Evolutionary conservation across 1,140 invertebrate species (phyloP).

Genomic region (Maniola jurtina): DNA sequence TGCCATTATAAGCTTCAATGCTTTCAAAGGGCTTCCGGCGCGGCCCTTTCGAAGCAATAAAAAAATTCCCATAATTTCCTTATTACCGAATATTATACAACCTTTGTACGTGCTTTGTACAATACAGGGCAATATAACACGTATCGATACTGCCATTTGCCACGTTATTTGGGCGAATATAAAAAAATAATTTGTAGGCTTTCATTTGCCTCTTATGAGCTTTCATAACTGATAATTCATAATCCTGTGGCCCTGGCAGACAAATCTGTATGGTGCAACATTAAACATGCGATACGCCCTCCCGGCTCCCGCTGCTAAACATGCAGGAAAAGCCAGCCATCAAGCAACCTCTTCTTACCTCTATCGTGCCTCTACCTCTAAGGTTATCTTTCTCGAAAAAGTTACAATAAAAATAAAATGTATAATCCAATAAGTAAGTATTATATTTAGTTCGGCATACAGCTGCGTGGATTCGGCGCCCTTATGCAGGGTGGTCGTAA

Average conservation of each 20-base stretch:
- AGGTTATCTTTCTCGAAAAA: constrained; percentile 6
- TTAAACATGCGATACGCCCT: no score
- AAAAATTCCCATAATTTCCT: constrained; percentile 22
- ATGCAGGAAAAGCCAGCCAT: no score
- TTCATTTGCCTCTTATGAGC: no score
- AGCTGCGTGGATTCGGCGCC: constrained; percentile 28
- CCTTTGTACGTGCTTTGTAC: not conserved
- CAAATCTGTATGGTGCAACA: no score
- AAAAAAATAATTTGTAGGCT: constrained; percentile 19
- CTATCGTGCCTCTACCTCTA: no score
- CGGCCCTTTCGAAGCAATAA: constrained; percentile 6
- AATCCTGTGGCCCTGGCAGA: no score
- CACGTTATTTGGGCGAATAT: no score
- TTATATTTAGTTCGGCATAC: constrained; percentile 4
- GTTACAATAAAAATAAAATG: constrained; percentile 7
- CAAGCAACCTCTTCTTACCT: no score
- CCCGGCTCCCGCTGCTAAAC: no score
- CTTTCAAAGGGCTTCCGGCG: constrained; percentile 7
- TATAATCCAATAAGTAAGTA: constrained; percentile 4
- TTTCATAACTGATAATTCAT: no score
- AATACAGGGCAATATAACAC: constrained; percentile 21
- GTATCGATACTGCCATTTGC: no score
- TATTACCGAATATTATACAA: constrained; percentile 11
- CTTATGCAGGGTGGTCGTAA: constrained; percentile 61
- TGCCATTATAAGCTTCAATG: not conserved